Conservation (phyloP, 37 sponge, comb jelly and placozoan species). For the Agelas oroides region DNA sequence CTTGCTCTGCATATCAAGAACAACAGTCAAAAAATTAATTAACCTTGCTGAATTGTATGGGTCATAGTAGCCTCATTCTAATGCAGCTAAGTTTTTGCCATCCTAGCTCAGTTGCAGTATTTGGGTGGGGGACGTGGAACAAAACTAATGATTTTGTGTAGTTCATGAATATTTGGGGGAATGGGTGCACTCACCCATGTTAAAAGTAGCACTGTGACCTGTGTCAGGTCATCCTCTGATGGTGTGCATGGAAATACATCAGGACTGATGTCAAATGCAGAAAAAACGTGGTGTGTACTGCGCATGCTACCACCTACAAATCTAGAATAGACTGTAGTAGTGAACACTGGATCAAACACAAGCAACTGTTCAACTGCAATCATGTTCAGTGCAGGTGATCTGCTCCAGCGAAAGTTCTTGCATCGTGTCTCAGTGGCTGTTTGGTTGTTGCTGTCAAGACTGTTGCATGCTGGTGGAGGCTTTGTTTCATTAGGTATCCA, state of each 20-base stretch:
- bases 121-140: too few relatives aligned
- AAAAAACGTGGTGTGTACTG: too few relatives aligned
- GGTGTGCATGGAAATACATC: neutral
- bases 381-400: neutral
- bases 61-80: too few relatives aligned
- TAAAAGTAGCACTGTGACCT: neutral
- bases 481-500: too few relatives aligned
- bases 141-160: too few relatives aligned
- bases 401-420: neutral
- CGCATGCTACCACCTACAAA: neutral
- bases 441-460: too few relatives aligned
- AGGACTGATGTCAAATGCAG: neutral
- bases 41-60: too few relatives aligned
- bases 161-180: neutral
- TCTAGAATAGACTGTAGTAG: neutral
- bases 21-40: too few relatives aligned
- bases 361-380: neutral
- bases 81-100: too few relatives aligned
- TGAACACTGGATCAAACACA: neutral
- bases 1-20: too few relatives aligned
- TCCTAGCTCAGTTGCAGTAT: too few relatives aligned
- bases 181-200: neutral
- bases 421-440: neutral
- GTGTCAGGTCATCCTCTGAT: neutral
- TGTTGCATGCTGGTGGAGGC: too few relatives aligned